Percentiles rank a stretch among this genome's conserved stretches.
Evolutionary conservation across 2,113 vertebrate genomes (phyloP).

Genomic region (Pica pica): DNA sequence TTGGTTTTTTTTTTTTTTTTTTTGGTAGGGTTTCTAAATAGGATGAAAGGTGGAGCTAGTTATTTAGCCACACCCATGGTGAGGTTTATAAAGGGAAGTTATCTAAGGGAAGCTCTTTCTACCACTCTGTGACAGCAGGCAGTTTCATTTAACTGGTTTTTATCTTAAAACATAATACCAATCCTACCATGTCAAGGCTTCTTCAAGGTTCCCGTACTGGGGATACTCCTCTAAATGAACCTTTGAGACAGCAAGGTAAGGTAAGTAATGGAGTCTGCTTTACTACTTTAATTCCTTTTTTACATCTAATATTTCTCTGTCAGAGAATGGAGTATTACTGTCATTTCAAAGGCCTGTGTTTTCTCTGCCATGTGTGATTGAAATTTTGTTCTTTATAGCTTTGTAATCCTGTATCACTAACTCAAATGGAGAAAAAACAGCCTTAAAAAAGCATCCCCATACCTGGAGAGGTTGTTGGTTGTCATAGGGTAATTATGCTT

Average conservation of each 20-base stretch:
- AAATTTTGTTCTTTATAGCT: neutral
- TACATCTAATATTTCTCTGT: neutral
- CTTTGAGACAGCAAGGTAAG: constrained; percentile 19
- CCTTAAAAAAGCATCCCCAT: neutral
- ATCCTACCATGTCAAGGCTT: neutral
- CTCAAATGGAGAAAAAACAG: neutral
- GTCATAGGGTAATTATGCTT: neutral
- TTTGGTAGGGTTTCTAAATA: neutral
- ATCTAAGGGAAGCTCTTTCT: neutral
- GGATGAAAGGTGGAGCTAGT: constrained; percentile 31
- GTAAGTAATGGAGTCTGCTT: constrained; percentile 24
- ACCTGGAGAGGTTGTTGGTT: neutral
- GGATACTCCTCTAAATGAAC: neutral
- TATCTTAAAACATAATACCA: neutral
- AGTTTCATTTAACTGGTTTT: neutral
- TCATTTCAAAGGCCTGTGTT: neutral
- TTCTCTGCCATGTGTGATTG: neutral
- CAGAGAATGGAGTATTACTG: neutral
- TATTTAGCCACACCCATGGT: constrained; percentile 21
- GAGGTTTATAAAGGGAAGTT: constrained; percentile 33
- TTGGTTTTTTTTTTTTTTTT: neutral
- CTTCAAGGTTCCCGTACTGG: neutral
- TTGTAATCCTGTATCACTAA: neutral
- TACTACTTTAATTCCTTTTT: neutral
- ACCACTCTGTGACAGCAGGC: neutral